Evolutionary conservation across 2,888 invertebrate genomes (phyloP).

Genomic region (Drosophila tripunctata): DNA sequence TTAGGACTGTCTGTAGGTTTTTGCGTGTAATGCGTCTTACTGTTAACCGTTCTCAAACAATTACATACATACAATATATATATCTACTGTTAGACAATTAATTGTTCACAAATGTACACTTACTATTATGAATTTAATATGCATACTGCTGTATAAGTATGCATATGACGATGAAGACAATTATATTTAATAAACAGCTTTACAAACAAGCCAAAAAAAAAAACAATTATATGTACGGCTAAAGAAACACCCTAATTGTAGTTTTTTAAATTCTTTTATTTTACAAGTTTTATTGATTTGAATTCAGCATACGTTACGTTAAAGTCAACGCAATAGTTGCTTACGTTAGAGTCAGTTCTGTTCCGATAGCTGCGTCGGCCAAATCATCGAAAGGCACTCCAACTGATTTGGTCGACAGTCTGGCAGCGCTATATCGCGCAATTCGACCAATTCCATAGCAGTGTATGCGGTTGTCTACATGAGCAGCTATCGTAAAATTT

Average conservation of each 20-base stretch:
- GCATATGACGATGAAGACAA: constrained; percentile 52
- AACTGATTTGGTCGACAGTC: background rate
- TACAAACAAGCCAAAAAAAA: constrained; percentile 26
- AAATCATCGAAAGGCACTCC: constrained; percentile 2
- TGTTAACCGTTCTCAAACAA: constrained; percentile 43
- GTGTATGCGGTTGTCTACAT: too few relatives aligned
- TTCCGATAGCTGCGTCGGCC: constrained; percentile 2
- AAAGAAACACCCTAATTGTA: background rate
- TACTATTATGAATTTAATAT: constrained; percentile 55
- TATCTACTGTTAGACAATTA: constrained; percentile 43
- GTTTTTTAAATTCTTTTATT: background rate
- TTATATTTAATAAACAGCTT: constrained; percentile 52
- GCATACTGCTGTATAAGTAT: constrained; percentile 45
- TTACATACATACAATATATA: too few relatives aligned
- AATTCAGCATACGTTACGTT: background rate
- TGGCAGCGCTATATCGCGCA: background rate
- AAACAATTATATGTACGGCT: constrained; percentile 2
- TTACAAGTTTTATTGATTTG: background rate
- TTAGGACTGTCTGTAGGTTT: constrained; percentile 53
- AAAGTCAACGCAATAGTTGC: background rate
- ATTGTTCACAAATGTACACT: constrained; percentile 46
- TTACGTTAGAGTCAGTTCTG: background rate
- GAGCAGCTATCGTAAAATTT: too few relatives aligned
- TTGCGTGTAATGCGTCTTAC: constrained; percentile 34
- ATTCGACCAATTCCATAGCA: too few relatives aligned